Conservation (phyloP, 2,113 vertebrate genomes). For the Suricata suricatta region DNA sequence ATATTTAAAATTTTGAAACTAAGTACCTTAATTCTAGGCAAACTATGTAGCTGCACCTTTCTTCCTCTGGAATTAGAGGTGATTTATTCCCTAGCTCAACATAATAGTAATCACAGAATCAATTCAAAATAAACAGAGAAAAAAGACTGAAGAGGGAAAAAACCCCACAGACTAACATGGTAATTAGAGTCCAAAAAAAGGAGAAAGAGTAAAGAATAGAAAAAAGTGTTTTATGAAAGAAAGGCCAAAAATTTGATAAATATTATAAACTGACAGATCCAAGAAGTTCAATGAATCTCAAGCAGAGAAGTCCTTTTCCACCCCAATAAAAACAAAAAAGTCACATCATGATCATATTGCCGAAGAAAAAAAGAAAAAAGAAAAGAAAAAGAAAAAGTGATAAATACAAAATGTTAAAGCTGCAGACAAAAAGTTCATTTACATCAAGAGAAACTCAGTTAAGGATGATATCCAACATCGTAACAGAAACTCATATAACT, state of each 20-base stretch:
- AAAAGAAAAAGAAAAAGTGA: neutral
- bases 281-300: neutral
- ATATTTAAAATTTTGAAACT: neutral
- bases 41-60: neutral
- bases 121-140: neutral
- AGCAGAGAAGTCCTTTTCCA: neutral
- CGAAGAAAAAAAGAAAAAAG: too few relatives aligned
- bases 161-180: neutral
- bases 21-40: neutral
- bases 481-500: neutral
- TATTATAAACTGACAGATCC: neutral
- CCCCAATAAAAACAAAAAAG: neutral
- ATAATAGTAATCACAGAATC: neutral
- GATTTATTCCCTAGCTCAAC: neutral
- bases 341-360: neutral
- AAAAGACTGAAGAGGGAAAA: neutral
- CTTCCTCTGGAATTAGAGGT: neutral
- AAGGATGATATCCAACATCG: neutral
- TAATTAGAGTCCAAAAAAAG: neutral
- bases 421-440: too few relatives aligned
- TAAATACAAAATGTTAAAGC: neutral
- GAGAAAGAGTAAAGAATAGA: neutral
- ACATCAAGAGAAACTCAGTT: neutral
- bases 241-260: neutral
- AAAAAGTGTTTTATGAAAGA: neutral